Evolutionary conservation across 2,888 invertebrate genomes (phyloP), one percentile per base, ranked within the genome.

Genomic region (Thysanoteuthis rhombus): DNA sequence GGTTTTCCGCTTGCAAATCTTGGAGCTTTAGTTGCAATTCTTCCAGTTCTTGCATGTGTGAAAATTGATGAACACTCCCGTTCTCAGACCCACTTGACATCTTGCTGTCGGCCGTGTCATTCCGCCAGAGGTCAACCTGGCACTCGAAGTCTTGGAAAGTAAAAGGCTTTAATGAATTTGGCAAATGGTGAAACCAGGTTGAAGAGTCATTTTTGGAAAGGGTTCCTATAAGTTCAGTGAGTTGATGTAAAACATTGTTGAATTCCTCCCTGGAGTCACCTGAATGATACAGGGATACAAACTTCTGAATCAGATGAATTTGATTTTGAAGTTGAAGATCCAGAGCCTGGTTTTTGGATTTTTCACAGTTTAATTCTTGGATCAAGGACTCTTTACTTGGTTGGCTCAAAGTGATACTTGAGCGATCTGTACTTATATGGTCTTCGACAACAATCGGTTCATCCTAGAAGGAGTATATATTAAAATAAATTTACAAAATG

Each of bases 121-220:
- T n/a, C 6, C 6, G 10, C 25, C 45, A 32, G 19, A 45, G 16
- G 22, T 92, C 45, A 45, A 42, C 92, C 39, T 42, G 92, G 36
- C 92, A 92, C n/a, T 40, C 92, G 45, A 92, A 92, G n/a, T 92
- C 92, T 45, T 92, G 39, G 40, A 92, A 92, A n/a, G 42, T 10
- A 12, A n/a, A 75, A 75, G 75, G 0, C 16, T 75, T 75, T 75
- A 75, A 75, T n/a, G 19, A 75, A 75, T n/a, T 75, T 75, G 75
- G 75, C 19, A 75, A 75, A 75, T 75, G n/a, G 3, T 75, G 75
- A 75, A n/a, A 75, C n/a, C 75, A n/a, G n/a, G n/a, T n/a, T 3
- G 16, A 16, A 75, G 75, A 16, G 36, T 75, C 10, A 3, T 75
- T n/a, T 75, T 75, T 75, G 75, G 75, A 75, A 75, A 75, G 75